Percentiles rank a stretch among this genome's conserved stretches.
These are phyloP conservation scores for Rhagium mordax DNA, from an alignment of 2,888 invertebrate species.

Conservation along the genomic window DNA sequence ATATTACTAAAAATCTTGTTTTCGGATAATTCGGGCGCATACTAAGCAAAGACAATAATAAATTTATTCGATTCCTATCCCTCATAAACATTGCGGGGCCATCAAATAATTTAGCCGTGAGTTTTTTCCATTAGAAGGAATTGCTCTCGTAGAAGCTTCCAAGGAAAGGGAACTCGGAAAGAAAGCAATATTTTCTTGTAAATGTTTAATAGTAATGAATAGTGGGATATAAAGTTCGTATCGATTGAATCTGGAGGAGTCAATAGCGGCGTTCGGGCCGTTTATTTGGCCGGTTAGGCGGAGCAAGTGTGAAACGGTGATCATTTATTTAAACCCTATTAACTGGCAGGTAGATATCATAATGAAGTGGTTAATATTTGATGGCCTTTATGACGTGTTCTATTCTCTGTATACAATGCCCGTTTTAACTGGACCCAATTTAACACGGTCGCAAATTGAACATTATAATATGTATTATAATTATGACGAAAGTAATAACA, in stretches of 20 bases:
- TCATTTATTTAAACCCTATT: constrained; percentile 69
- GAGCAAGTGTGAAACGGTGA: constrained; percentile 59
- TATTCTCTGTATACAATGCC: constrained; percentile 39
- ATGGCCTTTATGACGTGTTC: constrained; percentile 58
- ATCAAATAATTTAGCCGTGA: constrained; percentile 24
- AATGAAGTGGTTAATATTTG: constrained; percentile 70
- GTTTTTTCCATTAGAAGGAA: constrained; percentile 43
- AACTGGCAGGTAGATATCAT: constrained; percentile 68
- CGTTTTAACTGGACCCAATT: constrained; percentile 37
- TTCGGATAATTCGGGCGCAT: background rate
- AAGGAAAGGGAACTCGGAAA: constrained; percentile 35
- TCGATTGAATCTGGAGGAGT: constrained; percentile 48
- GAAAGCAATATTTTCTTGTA: constrained; percentile 51
- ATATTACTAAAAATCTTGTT: no score
- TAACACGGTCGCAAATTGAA: constrained; percentile 27
- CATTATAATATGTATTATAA: constrained; percentile 22
- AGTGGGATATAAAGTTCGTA: constrained; percentile 45
- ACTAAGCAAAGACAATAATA: background rate
- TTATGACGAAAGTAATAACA: constrained; percentile 17
- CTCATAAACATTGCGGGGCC: constrained; percentile 24
- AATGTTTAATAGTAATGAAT: constrained; percentile 53
- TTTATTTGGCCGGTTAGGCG: constrained; percentile 22
- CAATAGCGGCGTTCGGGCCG: constrained; percentile 25
- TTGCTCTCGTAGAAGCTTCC: constrained; percentile 24
- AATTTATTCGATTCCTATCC: constrained; percentile 21